Percentiles rank a stretch among this genome's conserved stretches.
Conservation (phyloP, 2,113 vertebrate species). For the Taxidea taxus region DNA sequence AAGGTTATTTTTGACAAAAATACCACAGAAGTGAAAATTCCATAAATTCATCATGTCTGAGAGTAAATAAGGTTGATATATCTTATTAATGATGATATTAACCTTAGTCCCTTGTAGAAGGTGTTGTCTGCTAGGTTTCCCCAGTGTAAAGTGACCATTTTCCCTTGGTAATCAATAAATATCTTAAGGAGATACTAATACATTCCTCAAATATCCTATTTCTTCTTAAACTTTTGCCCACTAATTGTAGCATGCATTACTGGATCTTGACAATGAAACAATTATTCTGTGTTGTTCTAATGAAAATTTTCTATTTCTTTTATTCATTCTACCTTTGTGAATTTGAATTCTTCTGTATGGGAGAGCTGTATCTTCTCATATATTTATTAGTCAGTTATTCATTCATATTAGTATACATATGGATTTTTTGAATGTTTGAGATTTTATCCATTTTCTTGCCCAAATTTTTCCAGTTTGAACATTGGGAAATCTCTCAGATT, state of each 20-base stretch:
- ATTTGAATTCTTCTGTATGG: not conserved
- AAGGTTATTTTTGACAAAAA: not conserved
- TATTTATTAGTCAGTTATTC: not conserved
- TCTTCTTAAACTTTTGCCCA: not conserved
- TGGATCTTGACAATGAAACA: not conserved
- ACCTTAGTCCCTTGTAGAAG: not conserved
- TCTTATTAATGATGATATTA: not conserved
- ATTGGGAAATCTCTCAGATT: not conserved
- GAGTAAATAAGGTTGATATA: not conserved
- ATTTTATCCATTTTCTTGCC: not conserved
- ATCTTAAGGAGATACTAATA: not conserved
- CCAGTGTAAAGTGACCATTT: not conserved
- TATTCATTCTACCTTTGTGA: not conserved
- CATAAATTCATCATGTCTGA: not conserved
- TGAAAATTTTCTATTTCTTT: not conserved
- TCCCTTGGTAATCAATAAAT: not conserved
- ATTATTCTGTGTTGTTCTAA: not conserved
- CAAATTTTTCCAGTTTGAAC: not conserved
- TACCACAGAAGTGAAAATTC: not conserved
- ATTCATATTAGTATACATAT: not conserved
- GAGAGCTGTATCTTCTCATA: not conserved
- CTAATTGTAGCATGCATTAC: not conserved
- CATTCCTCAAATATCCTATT: not conserved
- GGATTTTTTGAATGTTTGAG: not conserved
- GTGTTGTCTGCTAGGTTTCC: not conserved